Base-by-base conservation (phyloP, 2,113 vertebrate species). In the Perca fluviatilis region DNA sequence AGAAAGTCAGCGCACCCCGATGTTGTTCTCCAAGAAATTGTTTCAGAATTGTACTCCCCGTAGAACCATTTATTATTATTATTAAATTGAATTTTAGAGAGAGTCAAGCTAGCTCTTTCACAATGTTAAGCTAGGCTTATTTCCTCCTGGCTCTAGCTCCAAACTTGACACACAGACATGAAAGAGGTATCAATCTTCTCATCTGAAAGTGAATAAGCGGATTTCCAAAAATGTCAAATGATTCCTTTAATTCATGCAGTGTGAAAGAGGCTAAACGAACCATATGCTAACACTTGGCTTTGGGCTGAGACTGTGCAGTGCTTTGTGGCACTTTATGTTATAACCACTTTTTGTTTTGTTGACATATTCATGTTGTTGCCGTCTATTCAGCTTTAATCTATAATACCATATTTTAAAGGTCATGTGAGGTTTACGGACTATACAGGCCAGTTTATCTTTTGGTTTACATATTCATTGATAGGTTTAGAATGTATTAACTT, bases 401-500 rank as follows among this genome's bases (percentile, higher is more conserved):
- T 51, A 27, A 19, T 51, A 25, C 19, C 21, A 47, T 47, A 21
- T 60, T 57, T 57, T 14, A 19, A 36, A 68, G 62, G 67, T 82
- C 43, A 64, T 62, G 54, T 79, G 71, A 74, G 57, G 63, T 74
- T 74, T 75, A 70, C 62, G 58, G 51, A 72, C 30, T 61, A 21
- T n/a, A 73, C 9, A 82, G 85, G 65, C 66, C 81, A 84, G 79
- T 87, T 75, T 53, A 56, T 74, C 3, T 72, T 56, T 74, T 61
- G 54, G 71, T 77, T 88, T 73, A 80, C 57, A 63, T 70, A 53
- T 58, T 63, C 66, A 80, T 65, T 23, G 1, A 83, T 74, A 79
- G 27, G 33, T 77, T 75, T 86, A 51, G 81, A 67, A 81, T 91
- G 75, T 78, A 85, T 57, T 63, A 62, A 77, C 50, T 77, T 81